Evolutionary conservation across 2,888 invertebrate genomes (phyloP), one percentile per base, ranked within the genome.

Genomic region (Barypeithes pellucidus): DNA sequence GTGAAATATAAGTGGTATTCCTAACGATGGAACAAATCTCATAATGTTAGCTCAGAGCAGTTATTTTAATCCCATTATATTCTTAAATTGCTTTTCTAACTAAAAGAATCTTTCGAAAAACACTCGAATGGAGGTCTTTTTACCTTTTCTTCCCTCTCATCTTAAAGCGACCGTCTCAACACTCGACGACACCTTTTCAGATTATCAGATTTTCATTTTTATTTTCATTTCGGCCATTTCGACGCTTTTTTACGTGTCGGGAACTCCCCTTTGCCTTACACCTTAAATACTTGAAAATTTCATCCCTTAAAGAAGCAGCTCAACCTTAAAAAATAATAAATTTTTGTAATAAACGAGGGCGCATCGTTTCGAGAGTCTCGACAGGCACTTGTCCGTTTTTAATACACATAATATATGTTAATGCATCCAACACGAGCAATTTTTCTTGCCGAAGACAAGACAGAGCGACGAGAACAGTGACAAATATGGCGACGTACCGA

Each of bases 401-500:
- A 8, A 1, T 47, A 4, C 20, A 11, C 20, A 1, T 47, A 20
- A 47, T 8, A 47, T 47, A 47, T 47, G 20, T 8, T 18, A 11
- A 20, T 47, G 20, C 47, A 20, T 20, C 7, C 39, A 24, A n/a
- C 36, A 18, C 59, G 18, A 36, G 18, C 14, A 36, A 60, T 60
- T 20, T 18, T 7, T 22, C 22, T 60, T 18, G 22, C 8, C 36
- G 33, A 50, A 50, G 36, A 22, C 18, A 60, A 39, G 20, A 39
- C 60, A 36, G 41, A 60, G 41, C 22, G 16, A n/a, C 60, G 16
- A 20, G 45, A 29, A 61, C 61, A 43, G 14, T 61, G 61, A 61
- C 61, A 61, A 45, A 61, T 61, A 16, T 16, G 61, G 61, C 61
- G 45, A 45, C 61, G 61, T 45, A 45, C 14, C 22, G 61, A 16